phyloP scores from a whole-genome alignment of 2,113 vertebrate genomes.

The Trematocara variabile region DNA sequence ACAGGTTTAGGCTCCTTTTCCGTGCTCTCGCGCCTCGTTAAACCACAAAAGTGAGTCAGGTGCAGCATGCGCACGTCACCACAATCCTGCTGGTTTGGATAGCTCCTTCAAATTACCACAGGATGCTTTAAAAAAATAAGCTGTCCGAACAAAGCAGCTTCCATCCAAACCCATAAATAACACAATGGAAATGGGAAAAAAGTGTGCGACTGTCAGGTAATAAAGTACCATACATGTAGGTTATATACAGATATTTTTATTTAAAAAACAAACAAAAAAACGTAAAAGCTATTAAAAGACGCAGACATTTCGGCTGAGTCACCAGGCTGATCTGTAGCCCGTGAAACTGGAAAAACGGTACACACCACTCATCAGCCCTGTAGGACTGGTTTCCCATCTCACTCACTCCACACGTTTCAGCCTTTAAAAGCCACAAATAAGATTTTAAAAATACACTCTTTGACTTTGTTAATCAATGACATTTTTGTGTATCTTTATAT shows the following conservation, averaged over 20 bases:
- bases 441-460: not conserved
- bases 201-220: not conserved
- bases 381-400: constrained; percentile 65
- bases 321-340: not conserved
- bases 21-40: not conserved
- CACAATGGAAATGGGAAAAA: not conserved
- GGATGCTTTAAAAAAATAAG: not conserved
- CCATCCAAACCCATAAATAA: not conserved
- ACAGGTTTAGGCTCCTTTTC: not conserved
- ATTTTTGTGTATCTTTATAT: not conserved
- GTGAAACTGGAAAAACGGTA: constrained; percentile 67
- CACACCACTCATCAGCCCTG: constrained; percentile 35
- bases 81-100: not conserved
- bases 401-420: not conserved
- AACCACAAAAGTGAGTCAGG: not conserved
- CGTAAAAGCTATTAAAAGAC: not conserved
- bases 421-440: not conserved
- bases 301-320: constrained; percentile 13
- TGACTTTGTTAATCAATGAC: not conserved
- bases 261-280: not conserved
- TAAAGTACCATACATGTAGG: not conserved
- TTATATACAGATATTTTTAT: not conserved
- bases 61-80: not conserved
- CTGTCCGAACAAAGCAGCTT: not conserved
- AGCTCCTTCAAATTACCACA: not conserved